Base-by-base conservation (phyloP, 2,888 invertebrate species). In the Odontocolon sp. region DNA sequence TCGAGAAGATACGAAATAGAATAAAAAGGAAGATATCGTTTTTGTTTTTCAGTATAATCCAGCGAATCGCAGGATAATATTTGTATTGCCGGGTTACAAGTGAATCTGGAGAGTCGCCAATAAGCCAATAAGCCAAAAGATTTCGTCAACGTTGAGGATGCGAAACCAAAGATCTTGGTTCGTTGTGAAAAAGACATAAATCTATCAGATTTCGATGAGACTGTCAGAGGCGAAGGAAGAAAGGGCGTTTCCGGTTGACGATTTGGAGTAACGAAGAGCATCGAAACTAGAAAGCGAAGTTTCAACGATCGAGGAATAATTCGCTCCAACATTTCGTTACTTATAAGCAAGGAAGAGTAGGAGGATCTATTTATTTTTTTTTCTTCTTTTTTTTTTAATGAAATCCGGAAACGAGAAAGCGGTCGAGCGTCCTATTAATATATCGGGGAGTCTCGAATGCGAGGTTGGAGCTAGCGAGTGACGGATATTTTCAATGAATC, bases 401-500 rank as follows among this genome's bases (percentile, higher is more conserved):
- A 68, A 68, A 77, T 79, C 78, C 81, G 79, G 81, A 81, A 79
- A 81, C 71, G 76, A 68, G 70, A 81, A 78, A 81, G 76, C 75
- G 73, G 73, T 59, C 73, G 76, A 47, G 73, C 31, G 38, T 61
- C 40, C 86, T 86, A 86, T 86, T 84, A 86, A 86, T 59, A 76
- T 31, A 38, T 47, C 56, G 47, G 64, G 80, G 63, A 70, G 31
- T 79, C 79, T 80, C 28, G 21, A 16, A 0, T 6, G 11, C 47
- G 31, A 6, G 16, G 40, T 8, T 23, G 57, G 18, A 40, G 52
- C 40, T 28, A 28, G 52, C 45, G 67, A 21, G 64, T 38, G 70
- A 54, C 59, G 57, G 57, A 72, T 68, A 77, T 77, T 85, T 86
- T 86, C 82, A 86, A 86, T 86, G 83, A 85, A 85, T 86, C 81